Percentiles rank a stretch among this genome's conserved stretches.
Evolutionary conservation across 2,113 vertebrate species (phyloP).

Genomic region (Crocuta crocuta): DNA sequence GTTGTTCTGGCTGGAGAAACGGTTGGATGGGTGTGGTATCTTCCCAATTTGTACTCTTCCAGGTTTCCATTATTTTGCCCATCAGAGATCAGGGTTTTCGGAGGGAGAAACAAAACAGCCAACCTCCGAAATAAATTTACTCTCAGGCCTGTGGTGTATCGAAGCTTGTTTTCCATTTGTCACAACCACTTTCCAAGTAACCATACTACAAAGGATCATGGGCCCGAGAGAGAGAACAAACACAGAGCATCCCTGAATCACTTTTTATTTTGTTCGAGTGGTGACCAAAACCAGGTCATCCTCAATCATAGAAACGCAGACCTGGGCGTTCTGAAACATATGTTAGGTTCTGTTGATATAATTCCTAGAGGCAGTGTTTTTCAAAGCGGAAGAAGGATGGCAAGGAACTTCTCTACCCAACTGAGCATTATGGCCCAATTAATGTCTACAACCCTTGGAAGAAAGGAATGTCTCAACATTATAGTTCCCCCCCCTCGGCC

Average conservation of each 20-base stretch:
- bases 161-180: slow-evolving; percentile 30
- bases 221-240: slow-evolving; percentile 55
- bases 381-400: background rate
- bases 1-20: background rate
- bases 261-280: slow-evolving; percentile 1
- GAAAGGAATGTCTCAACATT: background rate
- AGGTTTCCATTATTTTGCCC: slow-evolving; percentile 48
- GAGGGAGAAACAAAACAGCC: slow-evolving; percentile 13
- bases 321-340: slow-evolving; percentile 39
- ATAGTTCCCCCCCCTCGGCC: background rate
- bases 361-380: slow-evolving; percentile 39
- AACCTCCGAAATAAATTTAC: slow-evolving; percentile 8
- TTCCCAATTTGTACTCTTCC: background rate
- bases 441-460: slow-evolving; percentile 9
- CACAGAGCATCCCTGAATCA: slow-evolving; percentile 6
- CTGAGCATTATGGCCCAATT: background rate
- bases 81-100: slow-evolving; percentile 15
- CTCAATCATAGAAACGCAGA: slow-evolving; percentile 41
- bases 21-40: background rate
- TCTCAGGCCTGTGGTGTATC: background rate
- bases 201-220: slow-evolving; percentile 8
- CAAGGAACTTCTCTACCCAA: background rate
- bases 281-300: slow-evolving; percentile 65
- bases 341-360: background rate
- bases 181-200: slow-evolving; percentile 64